phyloP scores from a whole-genome alignment of 2,797 vertebrate genomes.

The Siniperca undulata region DNA sequence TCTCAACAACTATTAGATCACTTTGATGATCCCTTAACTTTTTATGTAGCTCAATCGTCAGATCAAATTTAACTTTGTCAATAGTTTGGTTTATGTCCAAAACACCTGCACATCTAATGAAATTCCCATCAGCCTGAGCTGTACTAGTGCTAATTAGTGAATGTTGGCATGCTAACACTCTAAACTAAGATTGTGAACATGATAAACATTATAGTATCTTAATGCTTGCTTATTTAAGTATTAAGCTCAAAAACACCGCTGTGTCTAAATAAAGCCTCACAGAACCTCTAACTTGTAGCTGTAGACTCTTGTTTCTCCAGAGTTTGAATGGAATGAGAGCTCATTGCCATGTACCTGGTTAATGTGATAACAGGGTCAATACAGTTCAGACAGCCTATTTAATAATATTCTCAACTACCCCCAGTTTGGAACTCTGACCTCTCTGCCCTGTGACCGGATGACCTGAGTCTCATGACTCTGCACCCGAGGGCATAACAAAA shows the following conservation, averaged over 20 bases:
- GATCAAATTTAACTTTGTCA: background rate
- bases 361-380: constrained; percentile 25
- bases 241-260: constrained; percentile 2
- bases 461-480: constrained; percentile 63
- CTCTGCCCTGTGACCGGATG: constrained; percentile 64
- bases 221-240: background rate
- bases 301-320: background rate
- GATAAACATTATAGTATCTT: background rate
- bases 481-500: constrained; percentile 53
- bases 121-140: background rate
- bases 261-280: background rate
- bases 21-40: background rate
- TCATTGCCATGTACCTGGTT: background rate
- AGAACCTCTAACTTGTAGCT: background rate
- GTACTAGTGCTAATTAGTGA: background rate
- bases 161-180: background rate
- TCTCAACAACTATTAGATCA: background rate
- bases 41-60: background rate
- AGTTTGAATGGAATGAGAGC: background rate
- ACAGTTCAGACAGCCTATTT: background rate
- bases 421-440: constrained; percentile 67
- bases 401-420: constrained; percentile 21
- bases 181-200: background rate
- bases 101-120: background rate
- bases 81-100: background rate